Evolutionary conservation across 1,140 invertebrate species (phyloP).

Genomic region (Radopholus similis): DNA sequence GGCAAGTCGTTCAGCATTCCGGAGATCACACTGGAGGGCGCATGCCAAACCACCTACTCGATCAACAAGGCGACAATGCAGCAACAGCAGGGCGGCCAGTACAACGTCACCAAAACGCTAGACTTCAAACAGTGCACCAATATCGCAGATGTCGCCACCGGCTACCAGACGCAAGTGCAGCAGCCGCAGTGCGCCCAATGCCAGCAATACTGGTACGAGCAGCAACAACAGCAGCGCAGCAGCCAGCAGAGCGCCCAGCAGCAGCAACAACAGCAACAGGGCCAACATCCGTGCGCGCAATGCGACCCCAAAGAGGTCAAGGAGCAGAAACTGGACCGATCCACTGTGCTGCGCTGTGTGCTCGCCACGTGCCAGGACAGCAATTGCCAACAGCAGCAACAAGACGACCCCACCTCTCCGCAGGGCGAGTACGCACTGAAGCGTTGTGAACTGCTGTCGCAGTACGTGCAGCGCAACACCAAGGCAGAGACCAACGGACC

Average conservation of each 20-base stretch:
- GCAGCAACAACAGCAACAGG: constrained; percentile 8
- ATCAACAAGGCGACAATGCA: constrained; percentile 17
- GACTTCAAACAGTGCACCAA: constrained; percentile 52
- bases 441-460: constrained; percentile 19
- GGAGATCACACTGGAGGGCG: constrained; percentile 34
- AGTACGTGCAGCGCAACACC: constrained; percentile 19
- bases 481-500: background rate
- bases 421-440: constrained; percentile 17
- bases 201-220: background rate
- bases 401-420: background rate
- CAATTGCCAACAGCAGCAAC: background rate
- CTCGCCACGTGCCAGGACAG: background rate
- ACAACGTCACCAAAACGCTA: constrained; percentile 54
- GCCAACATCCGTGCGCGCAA: constrained; percentile 18
- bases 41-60: constrained; percentile 33
- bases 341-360: constrained; percentile 9
- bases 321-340: constrained; percentile 10
- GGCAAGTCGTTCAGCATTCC: constrained; percentile 25
- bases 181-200: constrained; percentile 15
- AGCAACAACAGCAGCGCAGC: background rate
- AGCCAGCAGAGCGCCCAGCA: constrained; percentile 6
- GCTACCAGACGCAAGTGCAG: constrained; percentile 19
- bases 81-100: constrained; percentile 16
- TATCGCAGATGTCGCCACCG: constrained; percentile 35
- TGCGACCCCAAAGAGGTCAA: constrained; percentile 31